Percentiles rank a stretch among this genome's conserved stretches.
Evolutionary conservation across 1,140 invertebrate species (phyloP).

Genomic region (Micrasema minimum): DNA sequence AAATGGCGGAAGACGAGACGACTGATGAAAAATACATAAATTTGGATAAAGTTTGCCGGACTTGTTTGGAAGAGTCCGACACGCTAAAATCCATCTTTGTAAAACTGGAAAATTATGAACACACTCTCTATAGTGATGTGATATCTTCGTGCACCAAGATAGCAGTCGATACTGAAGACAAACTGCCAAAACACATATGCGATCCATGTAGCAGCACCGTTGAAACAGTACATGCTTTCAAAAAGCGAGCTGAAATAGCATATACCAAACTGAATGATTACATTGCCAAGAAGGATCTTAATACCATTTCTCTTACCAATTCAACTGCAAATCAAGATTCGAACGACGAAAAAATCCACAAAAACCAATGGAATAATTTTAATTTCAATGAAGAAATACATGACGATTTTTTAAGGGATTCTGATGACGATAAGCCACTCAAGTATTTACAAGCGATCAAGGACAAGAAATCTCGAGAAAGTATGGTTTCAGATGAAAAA

Average conservation of each 20-base stretch:
- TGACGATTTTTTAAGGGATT: background rate
- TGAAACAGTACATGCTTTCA: slow-evolving; percentile 23
- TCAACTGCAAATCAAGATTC: background rate
- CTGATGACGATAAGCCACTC: background rate
- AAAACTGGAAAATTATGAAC: slow-evolving; percentile 7
- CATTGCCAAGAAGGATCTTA: slow-evolving; percentile 36
- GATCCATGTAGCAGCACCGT: slow-evolving; percentile 21
- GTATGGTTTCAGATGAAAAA: background rate
- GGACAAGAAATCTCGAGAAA: slow-evolving; percentile 23
- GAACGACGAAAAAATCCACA: background rate
- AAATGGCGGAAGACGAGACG: slow-evolving; percentile 38
- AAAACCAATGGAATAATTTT: background rate
- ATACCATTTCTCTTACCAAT: background rate
- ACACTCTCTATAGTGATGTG: slow-evolving; percentile 15
- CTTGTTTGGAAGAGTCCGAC: slow-evolving; percentile 38
- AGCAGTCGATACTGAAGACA: too few relatives aligned
- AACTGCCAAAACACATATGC: slow-evolving; percentile 31
- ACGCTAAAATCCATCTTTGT: slow-evolving; percentile 38
- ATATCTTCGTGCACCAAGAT: slow-evolving; percentile 47
- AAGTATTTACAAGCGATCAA: slow-evolving; percentile 23
- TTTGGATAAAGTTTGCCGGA: slow-evolving; percentile 43
- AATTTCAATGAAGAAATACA: background rate
- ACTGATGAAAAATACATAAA: slow-evolving; percentile 30
- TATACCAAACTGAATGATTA: slow-evolving; percentile 40
- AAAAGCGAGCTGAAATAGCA: slow-evolving; percentile 38